These are phyloP conservation scores for Benthosema pterotum DNA, from an alignment of 2,797 vertebrate genomes.

Conservation along the genomic window DNA sequence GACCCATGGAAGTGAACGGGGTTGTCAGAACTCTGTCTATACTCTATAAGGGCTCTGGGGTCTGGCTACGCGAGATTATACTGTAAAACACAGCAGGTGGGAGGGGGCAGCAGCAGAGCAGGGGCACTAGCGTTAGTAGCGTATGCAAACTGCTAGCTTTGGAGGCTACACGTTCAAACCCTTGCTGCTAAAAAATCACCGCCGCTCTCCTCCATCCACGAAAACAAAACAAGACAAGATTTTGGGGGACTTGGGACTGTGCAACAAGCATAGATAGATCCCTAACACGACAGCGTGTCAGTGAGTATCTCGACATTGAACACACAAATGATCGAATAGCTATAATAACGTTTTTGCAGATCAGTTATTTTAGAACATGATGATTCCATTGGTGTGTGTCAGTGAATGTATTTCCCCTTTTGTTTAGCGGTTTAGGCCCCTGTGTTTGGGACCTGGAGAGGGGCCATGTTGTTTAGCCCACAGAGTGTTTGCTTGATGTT, in stretches of 20 bases:
- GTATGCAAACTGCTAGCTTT: conserved; percentile 62
- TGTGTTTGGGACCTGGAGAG: conserved; percentile 80
- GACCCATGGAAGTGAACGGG: too few species aligned
- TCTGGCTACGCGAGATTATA: too few species aligned
- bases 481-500: conserved; percentile 69
- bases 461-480: conserved; percentile 82
- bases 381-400: conserved; percentile 29
- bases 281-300: conserved; percentile 72
- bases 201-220: conserved; percentile 70
- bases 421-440: conserved; percentile 82
- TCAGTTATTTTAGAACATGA: conserved; percentile 29
- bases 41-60: too few species aligned
- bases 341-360: neutral
- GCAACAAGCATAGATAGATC: conserved; percentile 60
- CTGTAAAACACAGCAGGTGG: conserved; percentile 25
- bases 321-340: neutral
- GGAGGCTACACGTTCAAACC: conserved; percentile 58
- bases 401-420: conserved; percentile 78
- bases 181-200: conserved; percentile 72
- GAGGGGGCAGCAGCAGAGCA: conserved; percentile 77
- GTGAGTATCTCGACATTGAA: conserved; percentile 66
- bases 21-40: too few species aligned
- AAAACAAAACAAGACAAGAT: conserved; percentile 79
- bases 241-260: conserved; percentile 57
- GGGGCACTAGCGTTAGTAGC: conserved; percentile 55